These are phyloP conservation scores for Agrochola lota DNA, from an alignment of 2,888 invertebrate genomes.

Conservation along the genomic window DNA sequence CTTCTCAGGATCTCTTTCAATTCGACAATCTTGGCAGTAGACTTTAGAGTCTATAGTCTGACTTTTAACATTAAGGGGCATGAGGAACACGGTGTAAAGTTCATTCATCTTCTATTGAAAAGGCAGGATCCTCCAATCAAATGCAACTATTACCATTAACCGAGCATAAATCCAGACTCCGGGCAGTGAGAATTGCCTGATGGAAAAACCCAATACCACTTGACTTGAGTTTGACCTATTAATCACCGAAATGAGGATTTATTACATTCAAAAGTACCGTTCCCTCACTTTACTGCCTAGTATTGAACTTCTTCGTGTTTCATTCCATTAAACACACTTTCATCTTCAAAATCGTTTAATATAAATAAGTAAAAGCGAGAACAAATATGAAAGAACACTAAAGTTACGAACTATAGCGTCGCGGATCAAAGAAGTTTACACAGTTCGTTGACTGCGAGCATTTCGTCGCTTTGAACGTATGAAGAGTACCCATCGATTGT, in stretches of 20 bases:
- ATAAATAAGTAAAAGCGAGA: slow-evolving; percentile 33
- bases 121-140: no score
- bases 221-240: no score
- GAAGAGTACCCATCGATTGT: slow-evolving; percentile 54
- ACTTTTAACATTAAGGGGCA: no score
- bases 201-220: no score
- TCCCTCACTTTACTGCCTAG: not conserved
- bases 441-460: slow-evolving; percentile 66
- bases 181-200: no score
- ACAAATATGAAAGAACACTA: slow-evolving; percentile 61
- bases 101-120: no score
- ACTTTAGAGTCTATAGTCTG: no score
- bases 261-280: not conserved
- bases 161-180: no score
- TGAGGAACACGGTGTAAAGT: no score
- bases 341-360: slow-evolving; percentile 12
- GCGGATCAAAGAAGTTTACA: slow-evolving; percentile 72
- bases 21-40: not conserved
- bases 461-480: slow-evolving; percentile 68
- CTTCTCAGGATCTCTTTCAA: not conserved
- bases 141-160: no score
- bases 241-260: no score
- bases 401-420: slow-evolving; percentile 49
- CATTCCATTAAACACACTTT: slow-evolving; percentile 15
- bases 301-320: not conserved